Conservation (phyloP, 2,113 vertebrate species). For the Myotis davidii region DNA sequence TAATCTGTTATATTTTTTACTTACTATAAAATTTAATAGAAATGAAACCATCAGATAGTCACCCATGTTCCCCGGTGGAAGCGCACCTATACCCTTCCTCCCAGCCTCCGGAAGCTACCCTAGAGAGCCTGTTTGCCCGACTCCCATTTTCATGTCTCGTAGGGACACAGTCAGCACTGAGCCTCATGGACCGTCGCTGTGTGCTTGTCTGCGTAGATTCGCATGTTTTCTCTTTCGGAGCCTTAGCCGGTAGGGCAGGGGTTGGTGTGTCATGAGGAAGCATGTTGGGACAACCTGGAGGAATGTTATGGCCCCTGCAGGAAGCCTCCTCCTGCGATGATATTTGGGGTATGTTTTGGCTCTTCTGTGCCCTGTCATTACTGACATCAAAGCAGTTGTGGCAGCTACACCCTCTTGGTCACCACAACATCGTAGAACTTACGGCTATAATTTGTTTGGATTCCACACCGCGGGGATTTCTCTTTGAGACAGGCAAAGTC, state of each 20-base stretch:
- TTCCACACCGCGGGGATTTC: fast-evolving
- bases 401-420: fast-evolving
- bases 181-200: fast-evolving
- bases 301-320: neutral
- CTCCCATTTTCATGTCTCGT: neutral
- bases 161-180: neutral
- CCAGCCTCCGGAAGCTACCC: fast-evolving
- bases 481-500: neutral
- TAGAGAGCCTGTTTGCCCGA: fast-evolving
- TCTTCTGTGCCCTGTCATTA: neutral
- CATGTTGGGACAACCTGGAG: fast-evolving
- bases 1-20: neutral
- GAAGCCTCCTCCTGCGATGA: neutral
- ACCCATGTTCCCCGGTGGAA: neutral
- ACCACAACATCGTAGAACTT: neutral
- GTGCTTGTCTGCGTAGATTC: too few relatives aligned
- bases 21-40: neutral
- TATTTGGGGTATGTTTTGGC: neutral
- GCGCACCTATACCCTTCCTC: fast-evolving
- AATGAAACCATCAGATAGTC: neutral
- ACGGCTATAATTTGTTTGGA: neutral
- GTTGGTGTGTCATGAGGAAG: neutral
- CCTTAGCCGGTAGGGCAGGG: neutral
- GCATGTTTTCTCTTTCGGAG: neutral
- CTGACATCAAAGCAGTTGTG: neutral